phyloP scores from a whole-genome alignment of 2,888 invertebrate genomes.

The Hetaerina titia region DNA sequence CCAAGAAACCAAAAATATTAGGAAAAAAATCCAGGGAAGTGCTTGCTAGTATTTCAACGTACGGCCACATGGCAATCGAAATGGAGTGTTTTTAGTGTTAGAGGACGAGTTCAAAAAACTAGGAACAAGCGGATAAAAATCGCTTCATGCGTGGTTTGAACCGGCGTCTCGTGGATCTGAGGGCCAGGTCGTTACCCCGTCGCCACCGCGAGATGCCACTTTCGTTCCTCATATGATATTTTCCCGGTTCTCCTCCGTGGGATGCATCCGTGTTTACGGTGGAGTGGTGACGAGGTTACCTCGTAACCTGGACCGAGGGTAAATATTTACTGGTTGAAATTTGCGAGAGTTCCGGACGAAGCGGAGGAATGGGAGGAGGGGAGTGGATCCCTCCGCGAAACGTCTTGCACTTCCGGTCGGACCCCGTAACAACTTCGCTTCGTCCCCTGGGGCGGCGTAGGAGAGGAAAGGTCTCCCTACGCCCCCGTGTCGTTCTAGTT shows the following conservation, averaged over 20 bases:
- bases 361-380: not conserved
- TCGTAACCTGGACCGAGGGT: slow-evolving; percentile 18
- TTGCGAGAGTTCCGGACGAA: not conserved
- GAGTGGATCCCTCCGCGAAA: not conserved
- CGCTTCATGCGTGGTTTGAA: too few relatives aligned
- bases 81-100: too few relatives aligned
- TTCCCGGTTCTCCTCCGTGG: not conserved
- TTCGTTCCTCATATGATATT: not conserved
- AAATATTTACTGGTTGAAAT: not conserved
- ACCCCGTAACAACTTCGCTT: too few relatives aligned
- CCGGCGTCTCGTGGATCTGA: too few relatives aligned
- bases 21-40: too few relatives aligned
- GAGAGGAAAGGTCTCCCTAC: not conserved
- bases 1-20: too few relatives aligned
- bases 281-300: slow-evolving; percentile 25
- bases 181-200: too few relatives aligned
- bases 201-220: not conserved
- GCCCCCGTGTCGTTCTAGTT: not conserved
- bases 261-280: not conserved
- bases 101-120: too few relatives aligned
- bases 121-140: too few relatives aligned
- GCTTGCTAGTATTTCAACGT: too few relatives aligned
- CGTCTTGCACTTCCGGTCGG: not conserved
- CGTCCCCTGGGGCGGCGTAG: too few relatives aligned
- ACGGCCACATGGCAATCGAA: too few relatives aligned